Base-by-base conservation (phyloP, 2,888 invertebrate genomes). In the Drosophila buzzatii region DNA sequence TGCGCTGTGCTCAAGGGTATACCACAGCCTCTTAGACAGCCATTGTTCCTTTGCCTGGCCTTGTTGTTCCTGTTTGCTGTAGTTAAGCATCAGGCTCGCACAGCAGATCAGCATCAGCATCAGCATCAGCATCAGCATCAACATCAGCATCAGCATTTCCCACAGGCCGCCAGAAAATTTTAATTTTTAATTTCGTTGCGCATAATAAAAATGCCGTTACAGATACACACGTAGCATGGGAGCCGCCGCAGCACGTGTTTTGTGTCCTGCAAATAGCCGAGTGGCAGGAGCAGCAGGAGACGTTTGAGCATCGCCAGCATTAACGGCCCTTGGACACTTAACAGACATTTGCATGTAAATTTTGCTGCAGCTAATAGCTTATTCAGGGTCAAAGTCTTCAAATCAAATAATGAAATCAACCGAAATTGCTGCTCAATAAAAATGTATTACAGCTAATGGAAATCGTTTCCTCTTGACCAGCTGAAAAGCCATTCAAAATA, bases 111-210 rank as follows among this genome's bases (percentile, higher is more conserved):
- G 39, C 35, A 35, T 35, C 35, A 12, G 23, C 45, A 45, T 45
- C 44, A 42, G 12, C 42, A 42, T 42, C 82, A 56, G 47, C 65
- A 81, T 73, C 78, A 68, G 51, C 71, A 68, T 51, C 49, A 51
- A 6, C 47, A 45, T 45, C 82, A 57, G 51, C 65, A 73, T 70
- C 78, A 73, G 62, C 71, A 68, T 51, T 58, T 80, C 77, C 77
- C 77, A 72, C 57, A 71, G 79, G 73, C 73, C 31, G 66, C 70
- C 41, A 70, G 79, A 55, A 49, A 76, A 89, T 74, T 85, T 89
- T 86, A 89, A 85, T 85, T 85, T 85, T 86, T 86, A 89, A 86
- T 84, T 89, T 89, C 73, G 89, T 79, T 81, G 64, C 79, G 84
- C 89, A 83, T 83, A 85, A 89, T 84, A 85, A 75, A 83, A 84